phyloP scores from a whole-genome alignment of 2,888 invertebrate species.

The Timema cristinae region DNA sequence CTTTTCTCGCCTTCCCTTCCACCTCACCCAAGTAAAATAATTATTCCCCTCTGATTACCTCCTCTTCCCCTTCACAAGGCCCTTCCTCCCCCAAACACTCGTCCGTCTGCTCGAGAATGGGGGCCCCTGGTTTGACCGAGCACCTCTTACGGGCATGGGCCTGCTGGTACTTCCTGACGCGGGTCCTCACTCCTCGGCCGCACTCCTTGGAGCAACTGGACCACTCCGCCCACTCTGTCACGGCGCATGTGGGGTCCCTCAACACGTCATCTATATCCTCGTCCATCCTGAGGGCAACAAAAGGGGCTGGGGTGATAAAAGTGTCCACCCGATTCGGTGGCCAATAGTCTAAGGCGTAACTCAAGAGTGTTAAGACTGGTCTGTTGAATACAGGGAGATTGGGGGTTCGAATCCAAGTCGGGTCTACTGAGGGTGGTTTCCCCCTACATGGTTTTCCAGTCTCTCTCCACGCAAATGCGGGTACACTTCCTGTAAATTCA shows the following conservation, averaged over 20 bases:
- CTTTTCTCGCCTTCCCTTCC: neutral
- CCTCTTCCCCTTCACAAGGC: conserved; percentile 41
- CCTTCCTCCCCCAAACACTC: conserved; percentile 31
- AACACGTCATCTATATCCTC: too few species aligned
- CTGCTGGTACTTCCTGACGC: conserved; percentile 62
- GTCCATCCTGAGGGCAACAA: too few species aligned
- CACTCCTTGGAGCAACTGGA: conserved; percentile 48
- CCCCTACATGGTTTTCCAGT: too few species aligned
- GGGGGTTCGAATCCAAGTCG: too few species aligned
- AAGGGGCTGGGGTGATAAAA: too few species aligned
- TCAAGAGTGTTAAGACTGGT: too few species aligned
- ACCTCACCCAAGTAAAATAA: neutral
- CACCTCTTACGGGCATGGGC: conserved; percentile 38
- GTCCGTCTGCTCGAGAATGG: conserved; percentile 25
- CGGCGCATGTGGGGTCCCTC: conserved; percentile 33
- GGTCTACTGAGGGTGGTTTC: too few species aligned
- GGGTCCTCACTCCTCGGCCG: conserved; percentile 54
- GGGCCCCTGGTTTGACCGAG: conserved; percentile 32
- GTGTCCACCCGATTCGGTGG: too few species aligned
- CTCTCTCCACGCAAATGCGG: too few species aligned
- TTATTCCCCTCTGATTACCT: neutral
- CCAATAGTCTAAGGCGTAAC: too few species aligned
- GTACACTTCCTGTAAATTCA: too few species aligned
- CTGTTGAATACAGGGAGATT: too few species aligned
- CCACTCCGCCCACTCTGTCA: conserved; percentile 49